phyloP scores from a whole-genome alignment of 2,113 vertebrate species.

The Carassius carassius region DNA sequence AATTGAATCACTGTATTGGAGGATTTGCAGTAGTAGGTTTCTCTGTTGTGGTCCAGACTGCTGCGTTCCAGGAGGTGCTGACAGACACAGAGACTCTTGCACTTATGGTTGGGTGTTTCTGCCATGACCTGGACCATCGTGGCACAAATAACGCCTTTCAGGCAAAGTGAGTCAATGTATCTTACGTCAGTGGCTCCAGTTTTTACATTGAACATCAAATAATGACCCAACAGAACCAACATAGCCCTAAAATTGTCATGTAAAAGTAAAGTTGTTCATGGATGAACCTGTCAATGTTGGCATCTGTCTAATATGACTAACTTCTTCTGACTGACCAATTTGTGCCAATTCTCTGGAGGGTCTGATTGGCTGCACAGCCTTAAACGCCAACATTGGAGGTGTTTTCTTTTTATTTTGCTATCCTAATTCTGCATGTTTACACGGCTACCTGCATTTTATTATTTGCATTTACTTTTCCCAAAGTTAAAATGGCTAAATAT shows the following conservation, averaged over 20 bases:
- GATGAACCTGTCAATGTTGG: no score
- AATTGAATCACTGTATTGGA: background rate
- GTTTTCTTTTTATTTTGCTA: background rate
- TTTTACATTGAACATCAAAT: background rate
- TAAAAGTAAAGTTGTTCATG: no score
- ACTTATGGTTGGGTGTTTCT: slow-evolving; percentile 81
- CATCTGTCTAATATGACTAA: no score
- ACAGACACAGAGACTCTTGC: slow-evolving; percentile 78
- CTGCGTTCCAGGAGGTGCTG: slow-evolving; percentile 75
- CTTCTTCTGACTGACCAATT: background rate
- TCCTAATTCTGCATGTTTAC: background rate
- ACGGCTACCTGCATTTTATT: background rate
- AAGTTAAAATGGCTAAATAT: background rate
- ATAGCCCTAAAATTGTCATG: no score
- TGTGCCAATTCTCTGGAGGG: background rate
- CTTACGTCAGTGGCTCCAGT: background rate
- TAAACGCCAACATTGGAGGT: background rate
- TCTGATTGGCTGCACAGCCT: background rate
- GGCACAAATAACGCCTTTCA: slow-evolving; percentile 84
- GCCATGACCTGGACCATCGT: slow-evolving; percentile 80
- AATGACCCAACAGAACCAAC: no score
- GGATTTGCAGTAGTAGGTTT: background rate
- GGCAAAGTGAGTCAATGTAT: slow-evolving; percentile 73
- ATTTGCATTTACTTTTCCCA: background rate
- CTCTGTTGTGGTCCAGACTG: slow-evolving; percentile 67